Conservation (phyloP, 2,113 vertebrate genomes). For the Hoplias malabaricus region DNA sequence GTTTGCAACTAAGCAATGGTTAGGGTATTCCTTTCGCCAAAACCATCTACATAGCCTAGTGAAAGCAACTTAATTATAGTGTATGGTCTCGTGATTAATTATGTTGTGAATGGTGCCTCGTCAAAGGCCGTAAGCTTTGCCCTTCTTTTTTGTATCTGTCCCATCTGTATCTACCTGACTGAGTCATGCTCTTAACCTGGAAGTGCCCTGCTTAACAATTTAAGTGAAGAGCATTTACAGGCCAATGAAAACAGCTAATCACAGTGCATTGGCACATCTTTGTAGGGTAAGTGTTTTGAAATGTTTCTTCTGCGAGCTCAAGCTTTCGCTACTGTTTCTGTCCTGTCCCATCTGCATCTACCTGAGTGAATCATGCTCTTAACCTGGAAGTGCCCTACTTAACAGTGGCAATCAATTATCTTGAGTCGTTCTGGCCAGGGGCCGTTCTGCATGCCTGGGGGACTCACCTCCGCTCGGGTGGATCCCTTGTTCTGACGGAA, state of each 20-base stretch:
- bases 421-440: conserved; percentile 50
- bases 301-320: not conserved
- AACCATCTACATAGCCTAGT: too few relatives aligned
- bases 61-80: too few relatives aligned
- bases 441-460: conserved; percentile 65
- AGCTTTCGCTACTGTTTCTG: not conserved
- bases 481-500: conserved; percentile 57
- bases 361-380: conserved; percentile 60
- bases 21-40: too few relatives aligned
- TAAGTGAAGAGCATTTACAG: not conserved
- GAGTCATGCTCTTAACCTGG: conserved; percentile 57
- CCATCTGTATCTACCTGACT: conserved; percentile 54
- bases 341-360: conserved; percentile 29
- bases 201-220: conserved; percentile 58
- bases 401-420: conserved; percentile 61
- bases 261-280: not conserved
- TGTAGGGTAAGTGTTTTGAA: not conserved
- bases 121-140: not conserved
- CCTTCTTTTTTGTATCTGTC: conserved; percentile 2
- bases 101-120: not conserved
- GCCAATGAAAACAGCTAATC: not conserved
- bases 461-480: conserved; percentile 65
- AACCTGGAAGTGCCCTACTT: conserved; percentile 65
- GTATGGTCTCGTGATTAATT: not conserved
- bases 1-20: too few relatives aligned